Percentiles rank a stretch among this genome's conserved stretches.
phyloP scores from a whole-genome alignment of 2,797 vertebrate genomes.

The Periparus ater region DNA sequence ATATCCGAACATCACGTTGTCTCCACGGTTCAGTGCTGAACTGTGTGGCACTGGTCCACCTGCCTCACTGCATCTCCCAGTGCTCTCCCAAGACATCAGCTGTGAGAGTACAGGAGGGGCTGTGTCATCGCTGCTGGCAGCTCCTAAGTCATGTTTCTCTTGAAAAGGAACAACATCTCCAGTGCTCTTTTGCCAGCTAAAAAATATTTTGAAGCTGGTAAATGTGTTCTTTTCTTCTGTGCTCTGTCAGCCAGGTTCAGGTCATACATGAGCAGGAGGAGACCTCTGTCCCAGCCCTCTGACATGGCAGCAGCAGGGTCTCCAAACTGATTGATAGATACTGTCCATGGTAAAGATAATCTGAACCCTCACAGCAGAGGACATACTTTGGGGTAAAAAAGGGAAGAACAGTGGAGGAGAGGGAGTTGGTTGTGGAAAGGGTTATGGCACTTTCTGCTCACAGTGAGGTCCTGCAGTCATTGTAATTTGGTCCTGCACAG shows the following conservation, averaged over 20 bases:
- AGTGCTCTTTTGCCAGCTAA: not conserved
- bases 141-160: not conserved
- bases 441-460: not conserved
- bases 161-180: not conserved
- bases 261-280: not conserved
- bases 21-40: not conserved
- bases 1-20: not conserved
- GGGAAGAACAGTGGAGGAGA: not conserved
- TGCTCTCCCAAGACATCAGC: not conserved
- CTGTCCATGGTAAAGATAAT: not conserved
- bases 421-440: not conserved
- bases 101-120: not conserved
- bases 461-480: not conserved
- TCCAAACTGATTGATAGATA: not conserved
- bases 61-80: not conserved
- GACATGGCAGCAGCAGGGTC: rapidly evolving
- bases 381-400: not conserved
- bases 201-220: not conserved
- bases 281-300: not conserved
- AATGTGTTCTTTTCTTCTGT: not conserved
- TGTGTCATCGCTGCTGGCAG: not conserved
- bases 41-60: not conserved
- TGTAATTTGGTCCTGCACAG: not conserved
- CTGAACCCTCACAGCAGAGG: not conserved
- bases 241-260: not conserved